These are phyloP conservation scores for Nerophis lumbriciformis DNA, from an alignment of 2,113 vertebrate genomes.

Conservation along the genomic window DNA sequence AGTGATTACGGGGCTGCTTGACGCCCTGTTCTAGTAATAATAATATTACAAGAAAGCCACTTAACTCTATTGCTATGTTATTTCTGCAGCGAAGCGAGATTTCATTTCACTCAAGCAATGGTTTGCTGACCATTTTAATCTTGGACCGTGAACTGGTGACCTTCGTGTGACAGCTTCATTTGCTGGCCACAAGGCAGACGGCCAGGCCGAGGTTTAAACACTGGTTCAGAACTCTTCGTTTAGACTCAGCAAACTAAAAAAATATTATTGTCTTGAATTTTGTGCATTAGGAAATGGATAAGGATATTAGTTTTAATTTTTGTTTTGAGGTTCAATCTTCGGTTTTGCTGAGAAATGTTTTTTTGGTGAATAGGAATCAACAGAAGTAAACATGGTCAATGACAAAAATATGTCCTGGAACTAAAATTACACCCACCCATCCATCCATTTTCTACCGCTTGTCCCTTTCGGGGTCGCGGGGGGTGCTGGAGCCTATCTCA, in stretches of 20 bases:
- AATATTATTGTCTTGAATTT: background rate
- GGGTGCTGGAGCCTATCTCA: too few species aligned
- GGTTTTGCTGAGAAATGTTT: too few species aligned
- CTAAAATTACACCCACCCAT: too few species aligned
- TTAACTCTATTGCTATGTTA: conserved; percentile 1
- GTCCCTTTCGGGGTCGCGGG: too few species aligned
- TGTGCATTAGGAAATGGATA: too few species aligned
- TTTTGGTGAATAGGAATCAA: too few species aligned
- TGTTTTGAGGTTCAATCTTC: too few species aligned
- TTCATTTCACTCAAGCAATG: conserved; percentile 26
- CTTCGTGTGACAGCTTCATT: conserved; percentile 24
- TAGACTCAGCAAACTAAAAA: background rate
- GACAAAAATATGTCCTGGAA: too few species aligned
- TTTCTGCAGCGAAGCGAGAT: conserved; percentile 19
- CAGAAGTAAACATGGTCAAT: too few species aligned
- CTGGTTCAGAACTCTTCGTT: background rate
- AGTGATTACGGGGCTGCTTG: background rate
- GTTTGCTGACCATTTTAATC: conserved; percentile 20
- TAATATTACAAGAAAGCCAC: background rate
- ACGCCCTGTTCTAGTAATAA: background rate
- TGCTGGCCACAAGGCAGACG: conserved; percentile 15
- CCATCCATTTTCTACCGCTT: too few species aligned
- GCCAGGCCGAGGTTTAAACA: background rate
- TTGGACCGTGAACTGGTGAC: conserved; percentile 14
- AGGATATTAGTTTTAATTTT: too few species aligned